phyloP scores from a whole-genome alignment of 2,888 invertebrate species.

The Dasypogon diadema region DNA sequence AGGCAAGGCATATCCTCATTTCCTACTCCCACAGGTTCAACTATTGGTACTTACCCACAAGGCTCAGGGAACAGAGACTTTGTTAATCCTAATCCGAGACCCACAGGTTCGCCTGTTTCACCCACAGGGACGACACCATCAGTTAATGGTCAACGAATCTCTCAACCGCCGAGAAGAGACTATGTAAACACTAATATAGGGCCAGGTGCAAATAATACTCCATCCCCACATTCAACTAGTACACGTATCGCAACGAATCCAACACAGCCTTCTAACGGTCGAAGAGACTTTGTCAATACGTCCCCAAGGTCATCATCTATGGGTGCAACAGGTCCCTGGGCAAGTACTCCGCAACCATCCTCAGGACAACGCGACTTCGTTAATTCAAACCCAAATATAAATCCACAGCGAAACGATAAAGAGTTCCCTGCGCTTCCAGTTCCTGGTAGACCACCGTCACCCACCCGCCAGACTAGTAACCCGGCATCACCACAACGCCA shows the following conservation, averaged over 20 bases:
- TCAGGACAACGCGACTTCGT: conserved; percentile 43
- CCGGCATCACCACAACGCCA: conserved; percentile 46
- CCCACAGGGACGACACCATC: not conserved
- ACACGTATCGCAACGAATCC: not conserved
- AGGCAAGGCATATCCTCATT: not conserved
- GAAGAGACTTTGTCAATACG: conserved; percentile 45
- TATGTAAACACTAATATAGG: conserved; percentile 39
- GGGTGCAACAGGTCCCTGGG: not conserved
- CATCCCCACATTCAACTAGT: not conserved
- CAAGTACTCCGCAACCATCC: conserved; percentile 45
- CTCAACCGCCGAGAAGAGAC: not conserved
- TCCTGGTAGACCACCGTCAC: conserved; percentile 51
- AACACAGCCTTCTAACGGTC: conserved; percentile 9
- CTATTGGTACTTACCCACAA: not conserved
- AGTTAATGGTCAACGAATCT: not conserved
- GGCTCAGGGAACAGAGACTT: conserved; percentile 1
- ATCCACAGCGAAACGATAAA: conserved; percentile 24
- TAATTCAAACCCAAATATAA: conserved; percentile 46
- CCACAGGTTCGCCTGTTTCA: not conserved
- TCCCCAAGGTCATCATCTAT: not conserved
- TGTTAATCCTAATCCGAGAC: conserved; percentile 18
- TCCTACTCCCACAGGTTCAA: not conserved
- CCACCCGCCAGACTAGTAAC: conserved; percentile 54
- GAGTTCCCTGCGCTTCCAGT: conserved; percentile 54
- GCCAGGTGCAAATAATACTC: not conserved